Evolutionary conservation across 2,888 invertebrate genomes (phyloP).

Genomic region (Acanthoscelides obtectus): DNA sequence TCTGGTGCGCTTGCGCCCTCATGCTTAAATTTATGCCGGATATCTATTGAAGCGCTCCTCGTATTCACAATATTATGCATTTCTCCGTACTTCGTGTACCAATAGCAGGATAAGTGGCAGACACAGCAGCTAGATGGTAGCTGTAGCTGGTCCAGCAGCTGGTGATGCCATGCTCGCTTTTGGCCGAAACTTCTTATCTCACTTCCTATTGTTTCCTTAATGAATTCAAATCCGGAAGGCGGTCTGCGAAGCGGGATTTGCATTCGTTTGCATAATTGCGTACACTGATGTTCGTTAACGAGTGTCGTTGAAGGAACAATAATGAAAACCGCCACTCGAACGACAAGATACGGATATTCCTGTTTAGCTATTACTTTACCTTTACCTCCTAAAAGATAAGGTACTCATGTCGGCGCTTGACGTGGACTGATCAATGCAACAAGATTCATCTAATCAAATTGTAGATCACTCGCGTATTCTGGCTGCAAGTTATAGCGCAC

Average conservation of each 20-base stretch:
- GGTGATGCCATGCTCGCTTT: neutral
- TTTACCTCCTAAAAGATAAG: neutral
- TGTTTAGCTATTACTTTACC: neutral
- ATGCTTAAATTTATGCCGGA: no score
- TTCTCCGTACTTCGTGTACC: neutral
- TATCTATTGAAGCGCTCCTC: neutral
- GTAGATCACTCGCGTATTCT: no score
- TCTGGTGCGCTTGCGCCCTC: no score
- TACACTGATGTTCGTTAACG: conserved; percentile 49
- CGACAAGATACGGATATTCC: neutral
- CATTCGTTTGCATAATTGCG: conserved; percentile 49
- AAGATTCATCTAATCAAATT: no score
- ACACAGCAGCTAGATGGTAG: neutral
- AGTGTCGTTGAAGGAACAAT: conserved; percentile 19
- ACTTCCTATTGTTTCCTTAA: conserved; percentile 46
- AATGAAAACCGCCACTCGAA: neutral
- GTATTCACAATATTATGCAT: neutral
- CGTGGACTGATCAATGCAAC: no score
- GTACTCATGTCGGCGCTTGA: neutral
- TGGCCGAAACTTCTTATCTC: conserved; percentile 37
- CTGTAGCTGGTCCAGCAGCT: neutral
- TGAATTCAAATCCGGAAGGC: conserved; percentile 47
- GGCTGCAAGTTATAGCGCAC: no score
- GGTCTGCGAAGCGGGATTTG: conserved; percentile 46
- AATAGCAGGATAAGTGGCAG: neutral